phyloP scores from a whole-genome alignment of 2,113 vertebrate genomes.

The Emydura subglobosa region DNA sequence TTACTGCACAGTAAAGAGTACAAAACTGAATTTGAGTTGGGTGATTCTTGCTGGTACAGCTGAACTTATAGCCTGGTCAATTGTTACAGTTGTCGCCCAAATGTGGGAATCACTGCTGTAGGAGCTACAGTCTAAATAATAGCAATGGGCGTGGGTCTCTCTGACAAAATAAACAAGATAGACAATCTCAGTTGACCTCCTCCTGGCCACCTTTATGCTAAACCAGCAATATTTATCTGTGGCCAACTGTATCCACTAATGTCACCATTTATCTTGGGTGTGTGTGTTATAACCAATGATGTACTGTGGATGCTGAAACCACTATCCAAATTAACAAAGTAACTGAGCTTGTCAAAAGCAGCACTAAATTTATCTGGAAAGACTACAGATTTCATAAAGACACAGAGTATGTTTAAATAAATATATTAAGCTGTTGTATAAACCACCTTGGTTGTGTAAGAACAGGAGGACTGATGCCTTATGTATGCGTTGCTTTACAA shows the following conservation, averaged over 20 bases:
- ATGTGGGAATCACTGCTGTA: neutral
- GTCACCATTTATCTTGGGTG: neutral
- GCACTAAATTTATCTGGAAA: neutral
- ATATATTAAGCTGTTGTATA: neutral
- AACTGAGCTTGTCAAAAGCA: no score
- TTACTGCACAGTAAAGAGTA: neutral
- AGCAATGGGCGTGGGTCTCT: neutral
- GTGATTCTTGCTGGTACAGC: neutral
- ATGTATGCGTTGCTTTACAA: neutral
- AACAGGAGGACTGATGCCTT: neutral
- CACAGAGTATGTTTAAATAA: neutral
- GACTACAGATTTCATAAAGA: neutral
- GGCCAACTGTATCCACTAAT: neutral
- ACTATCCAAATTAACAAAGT: neutral
- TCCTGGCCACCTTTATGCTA: neutral
- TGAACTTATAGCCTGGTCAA: neutral
- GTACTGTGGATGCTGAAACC: neutral
- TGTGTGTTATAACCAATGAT: neutral
- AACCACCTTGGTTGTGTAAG: neutral
- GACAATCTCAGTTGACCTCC: neutral
- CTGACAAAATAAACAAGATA: neutral
- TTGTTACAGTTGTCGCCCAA: neutral
- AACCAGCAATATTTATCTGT: neutral
- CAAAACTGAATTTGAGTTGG: neutral
- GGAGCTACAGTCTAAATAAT: neutral